Base-by-base conservation (phyloP, 2,888 invertebrate genomes). In the Chymomyza procnemis region DNA sequence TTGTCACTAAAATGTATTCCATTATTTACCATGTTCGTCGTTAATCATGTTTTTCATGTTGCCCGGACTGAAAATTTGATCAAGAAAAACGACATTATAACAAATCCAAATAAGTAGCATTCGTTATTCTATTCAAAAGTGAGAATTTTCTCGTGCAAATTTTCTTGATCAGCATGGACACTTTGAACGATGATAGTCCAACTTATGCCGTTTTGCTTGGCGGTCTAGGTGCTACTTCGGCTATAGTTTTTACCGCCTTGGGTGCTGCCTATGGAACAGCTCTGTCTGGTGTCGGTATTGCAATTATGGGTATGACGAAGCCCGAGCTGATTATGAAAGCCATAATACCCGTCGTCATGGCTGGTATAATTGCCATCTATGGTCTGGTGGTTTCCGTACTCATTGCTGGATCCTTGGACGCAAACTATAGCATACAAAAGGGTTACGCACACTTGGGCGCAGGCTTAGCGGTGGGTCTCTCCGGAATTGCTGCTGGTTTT, bases 241-340 rank as follows among this genome's bases (percentile, higher is more conserved):
- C 81, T 34, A 84, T 81, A 3, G 57, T 71, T 1, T 71, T 86
- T n/a, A 68, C 81, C 0, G 1, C 98, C 88, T 93, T 99, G 89
- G 99, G 99, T 91, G 99, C 99, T 66, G 98, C 99, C 57, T 99
- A 99, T 94, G 99, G 99, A 89, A 99, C 99, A 73, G 99, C 99
- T 76, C 98, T 99, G 92, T 99, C 99, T 66, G 99, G 99, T 74
- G 97, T 98, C 72, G 99, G 99, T 92, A 99, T 99, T 90, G 97
- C 99, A 86, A 97, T 97, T 89, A 99, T 99, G 99, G 97, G 99
- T 84, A 97, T 99, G 89, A 97, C 97, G 97, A 94, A 98, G 93
- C 99, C 99, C 74, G 99, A 99, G 92, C 94, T 99, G 90, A 99
- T 99, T 92, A 99, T 99, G 99, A 99, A 99, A 93, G 98, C 98